Base-by-base conservation (phyloP, 2,113 vertebrate genomes). In the Willisornis vidua region DNA sequence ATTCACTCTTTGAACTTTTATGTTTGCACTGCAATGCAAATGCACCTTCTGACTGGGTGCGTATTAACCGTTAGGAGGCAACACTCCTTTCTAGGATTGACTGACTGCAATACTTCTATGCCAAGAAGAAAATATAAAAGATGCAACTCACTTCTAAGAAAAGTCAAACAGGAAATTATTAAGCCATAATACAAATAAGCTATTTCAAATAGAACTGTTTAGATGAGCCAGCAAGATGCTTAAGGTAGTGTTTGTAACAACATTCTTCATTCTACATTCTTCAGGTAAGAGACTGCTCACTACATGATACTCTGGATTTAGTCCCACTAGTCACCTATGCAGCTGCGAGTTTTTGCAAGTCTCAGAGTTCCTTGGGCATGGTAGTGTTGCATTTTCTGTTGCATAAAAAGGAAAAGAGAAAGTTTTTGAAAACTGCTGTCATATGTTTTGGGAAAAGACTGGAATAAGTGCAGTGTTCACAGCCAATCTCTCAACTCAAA, bases 21-120 rank as follows among this genome's bases (percentile, higher is more conserved):
- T 85, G 66, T 91, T 95, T 93, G 71, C 25, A 80, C 31, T 67
- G 59, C 57, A 94, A 87, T 57, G 54, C 71, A 91, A 91, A 93
- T 20, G 15, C 20, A 76, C 6, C 29, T n/a, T 81, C 28, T 51
- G 46, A 65, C 33, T 37, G 43, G 37, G 51, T 49, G 7, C 49
- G 29, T 39, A 23, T 88, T 94, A 83, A 79, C 58, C 41, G 76
- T 58, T 19, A 19, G 20, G 33, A 88, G 59, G n/a, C 22, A 90
- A 33, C 1, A 1, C 14, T 83, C 19, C 45, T 77, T 61, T 31
- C 37, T 45, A 51, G 43, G 45, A 41, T 24, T 37, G 41, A 52
- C 25, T 52, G 54, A 46, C 41, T 63, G 25, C 41, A 66, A n/a
- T 9, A 24, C 7, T 54, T 48, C 35, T 10, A 3, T 15, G 31